Evolutionary conservation across 2,113 vertebrate genomes (phyloP), one percentile per base, ranked within the genome.

Genomic region (Cranoglanis bouderius): DNA sequence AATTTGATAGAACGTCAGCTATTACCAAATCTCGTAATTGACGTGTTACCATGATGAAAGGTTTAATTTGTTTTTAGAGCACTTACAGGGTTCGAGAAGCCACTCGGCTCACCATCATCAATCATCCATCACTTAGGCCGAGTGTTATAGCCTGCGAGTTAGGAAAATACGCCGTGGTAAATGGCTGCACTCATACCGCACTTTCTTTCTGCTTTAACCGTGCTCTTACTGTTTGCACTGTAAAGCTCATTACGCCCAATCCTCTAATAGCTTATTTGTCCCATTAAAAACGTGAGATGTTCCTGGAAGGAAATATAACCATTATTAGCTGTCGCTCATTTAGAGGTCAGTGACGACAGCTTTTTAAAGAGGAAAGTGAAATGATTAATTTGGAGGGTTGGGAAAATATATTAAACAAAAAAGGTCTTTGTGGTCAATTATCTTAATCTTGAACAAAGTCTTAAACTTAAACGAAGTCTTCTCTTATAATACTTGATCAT

Each of bases 1-100:
- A 94, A 95, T 95, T 94, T 94, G 92, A 95, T 95, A 92, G 91
- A 95, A 94, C 91, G 90, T 95, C 92, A 91, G 93, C 94, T 95
- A 96, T 96, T 96, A 96, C 90, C 93, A 94, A 94, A 95, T 96
- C 94, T 94, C 92, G 92, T 95, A 95, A 96, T 94, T 93, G 95
- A 95, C 94, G 88, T 91, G 94, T 95, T 94, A 93, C 92, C 87
- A 92, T 95, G 95, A 96, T 96, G 95, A 96, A 96, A 96, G 95
- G 92, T 93, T 94, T 94, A 94, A 95, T 95, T 96, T 96, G 95
- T 96, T 96, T 95, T 95, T 87, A 91, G 93, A 95, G 94, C 95
- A 95, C 95, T 95, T 95, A 95, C 89, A 83, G 93, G 95, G 94
- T 95, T 94, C 94, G 92, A 94, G 94, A 95, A 95, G 94, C 93